Percentiles rank a stretch among this genome's conserved stretches.
phyloP scores from a whole-genome alignment of 2,797 vertebrate genomes.

The Lagocephalus sceleratus region DNA sequence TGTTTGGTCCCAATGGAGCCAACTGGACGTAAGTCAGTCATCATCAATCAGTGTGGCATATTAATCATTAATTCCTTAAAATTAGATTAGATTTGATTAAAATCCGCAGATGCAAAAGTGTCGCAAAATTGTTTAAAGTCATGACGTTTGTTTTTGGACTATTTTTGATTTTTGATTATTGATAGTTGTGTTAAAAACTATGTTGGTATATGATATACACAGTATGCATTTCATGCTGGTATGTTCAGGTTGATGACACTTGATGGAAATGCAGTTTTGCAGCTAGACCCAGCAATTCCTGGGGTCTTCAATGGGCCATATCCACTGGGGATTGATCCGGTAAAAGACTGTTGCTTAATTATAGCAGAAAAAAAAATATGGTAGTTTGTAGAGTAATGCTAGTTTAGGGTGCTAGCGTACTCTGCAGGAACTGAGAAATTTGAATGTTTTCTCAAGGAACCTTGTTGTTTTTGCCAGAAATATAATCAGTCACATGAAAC shows the following conservation, averaged over 20 bases:
- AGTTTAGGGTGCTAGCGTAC: too few species aligned
- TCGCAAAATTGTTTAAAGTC: too few species aligned
- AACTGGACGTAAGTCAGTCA: slow-evolving; percentile 88
- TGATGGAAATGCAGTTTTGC: slow-evolving; percentile 78
- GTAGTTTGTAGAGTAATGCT: not conserved
- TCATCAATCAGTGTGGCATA: not conserved
- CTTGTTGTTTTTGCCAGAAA: too few species aligned
- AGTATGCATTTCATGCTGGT: slow-evolving; percentile 3
- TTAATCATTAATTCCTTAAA: too few species aligned
- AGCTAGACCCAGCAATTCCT: slow-evolving; percentile 85
- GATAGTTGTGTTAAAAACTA: not conserved
- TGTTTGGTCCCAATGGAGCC: slow-evolving; percentile 79
- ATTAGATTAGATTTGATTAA: too few species aligned
- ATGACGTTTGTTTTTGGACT: not conserved
- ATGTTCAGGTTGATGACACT: slow-evolving; percentile 80
- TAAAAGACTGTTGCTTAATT: slow-evolving; percentile 63
- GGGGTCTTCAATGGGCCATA: slow-evolving; percentile 94
- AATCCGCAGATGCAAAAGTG: too few species aligned
- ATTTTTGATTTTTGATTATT: not conserved
- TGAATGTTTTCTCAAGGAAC: too few species aligned
- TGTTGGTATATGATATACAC: too few species aligned
- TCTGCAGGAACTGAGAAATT: too few species aligned
- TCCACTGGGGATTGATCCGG: slow-evolving; percentile 96
- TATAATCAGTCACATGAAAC: too few species aligned
- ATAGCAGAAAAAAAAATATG: not conserved